Percentiles rank a stretch among this genome's conserved stretches.
phyloP scores from a whole-genome alignment of 2,888 invertebrate species.

The Congeria kusceri region DNA sequence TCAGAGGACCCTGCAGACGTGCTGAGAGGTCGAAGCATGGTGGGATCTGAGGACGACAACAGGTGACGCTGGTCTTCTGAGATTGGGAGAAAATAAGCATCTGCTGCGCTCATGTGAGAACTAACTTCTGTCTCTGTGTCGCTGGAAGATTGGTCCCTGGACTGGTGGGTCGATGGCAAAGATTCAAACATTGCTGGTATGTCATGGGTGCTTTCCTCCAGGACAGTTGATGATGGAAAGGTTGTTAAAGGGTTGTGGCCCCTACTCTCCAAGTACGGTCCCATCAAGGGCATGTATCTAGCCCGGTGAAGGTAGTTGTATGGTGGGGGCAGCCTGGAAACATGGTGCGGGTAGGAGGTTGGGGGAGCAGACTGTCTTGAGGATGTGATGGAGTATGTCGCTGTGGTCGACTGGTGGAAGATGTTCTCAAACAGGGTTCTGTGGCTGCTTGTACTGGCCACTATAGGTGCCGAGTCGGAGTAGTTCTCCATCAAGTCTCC shows the following conservation, averaged over 20 bases:
- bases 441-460: slow-evolving; percentile 44
- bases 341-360: slow-evolving; percentile 4
- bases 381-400: slow-evolving; percentile 1
- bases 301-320: slow-evolving; percentile 33
- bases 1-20: slow-evolving; percentile 27
- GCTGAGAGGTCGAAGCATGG: slow-evolving; percentile 5
- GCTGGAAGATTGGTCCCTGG: slow-evolving; percentile 35
- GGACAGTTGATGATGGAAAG: neutral
- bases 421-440: slow-evolving; percentile 50
- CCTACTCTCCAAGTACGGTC: slow-evolving; percentile 57
- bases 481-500: slow-evolving; percentile 9
- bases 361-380: neutral
- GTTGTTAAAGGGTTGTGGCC: slow-evolving; percentile 9
- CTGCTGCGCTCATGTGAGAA: slow-evolving; percentile 35
- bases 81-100: slow-evolving; percentile 53
- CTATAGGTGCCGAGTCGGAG: slow-evolving; percentile 10
- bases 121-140: slow-evolving; percentile 52
- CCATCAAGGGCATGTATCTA: slow-evolving; percentile 40
- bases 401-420: slow-evolving; percentile 28
- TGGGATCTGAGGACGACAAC: slow-evolving; percentile 27
- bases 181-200: neutral
- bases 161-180: neutral
- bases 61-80: slow-evolving; percentile 31
- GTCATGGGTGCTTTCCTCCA: neutral
- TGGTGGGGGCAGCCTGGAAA: slow-evolving; percentile 25